Base-by-base conservation (phyloP, 2,113 vertebrate species). In the Lethenteron reissneri region DNA sequence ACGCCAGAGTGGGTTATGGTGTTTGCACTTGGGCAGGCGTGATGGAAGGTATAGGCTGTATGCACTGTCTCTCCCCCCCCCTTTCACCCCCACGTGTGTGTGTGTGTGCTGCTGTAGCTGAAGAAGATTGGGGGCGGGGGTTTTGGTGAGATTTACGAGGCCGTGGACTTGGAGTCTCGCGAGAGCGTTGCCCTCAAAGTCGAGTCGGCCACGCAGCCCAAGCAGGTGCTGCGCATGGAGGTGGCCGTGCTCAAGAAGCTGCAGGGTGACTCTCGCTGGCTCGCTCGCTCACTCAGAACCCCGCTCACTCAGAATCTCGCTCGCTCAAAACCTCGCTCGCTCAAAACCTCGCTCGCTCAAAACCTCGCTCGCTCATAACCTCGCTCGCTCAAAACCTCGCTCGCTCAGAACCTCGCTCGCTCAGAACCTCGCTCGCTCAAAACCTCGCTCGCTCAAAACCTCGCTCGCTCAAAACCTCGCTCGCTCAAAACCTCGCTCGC, bases 211-310 rank as follows among this genome's bases (percentile, higher is more conserved):
- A 92, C 95, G 80, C 94, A 99, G 78, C 92, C 94, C 74, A 99
- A 99, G 78, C 94, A 99, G 81, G 94, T 99, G 74, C 82, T 99
- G 72, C 97, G 97, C 81, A 99, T 99, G 92, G 94, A 99, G 81
- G 92, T 99, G 71, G 94, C 94, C 21, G 94, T 99, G 73, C 80
- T 99, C 73, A 99, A 97, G 83, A 99, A 97, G 80, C 81, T 99
- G 57, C 94, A 99, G 85, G 94, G 94, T 94, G 83, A 14, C 17
- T 41, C 56, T 21, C 9, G 12, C 9, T 25, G 5, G 21, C 69
- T 70, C 69, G 11, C 12, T 4, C 56, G 41, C 12, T 70, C 56
- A 8, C 69, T 17, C 14, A 21, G 9, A 13, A 19, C 69, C 25
- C 21, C 69, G 25, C 19, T 11, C 41, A 41, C 69, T 19, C 12